Conservation (phyloP, 2,888 invertebrate species). For the Scaeva pyrastri region DNA sequence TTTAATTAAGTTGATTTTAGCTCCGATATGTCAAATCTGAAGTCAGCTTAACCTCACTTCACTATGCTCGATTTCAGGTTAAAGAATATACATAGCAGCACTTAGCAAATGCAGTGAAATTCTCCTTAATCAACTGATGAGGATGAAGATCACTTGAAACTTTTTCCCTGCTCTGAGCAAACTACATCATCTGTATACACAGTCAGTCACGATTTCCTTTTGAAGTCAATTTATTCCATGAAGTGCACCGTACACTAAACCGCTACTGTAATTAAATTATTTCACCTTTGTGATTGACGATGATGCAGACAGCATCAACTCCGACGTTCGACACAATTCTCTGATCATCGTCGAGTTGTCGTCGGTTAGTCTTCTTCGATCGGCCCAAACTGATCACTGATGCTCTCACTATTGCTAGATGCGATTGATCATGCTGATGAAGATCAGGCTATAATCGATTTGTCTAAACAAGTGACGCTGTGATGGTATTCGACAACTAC, state of each 20-base stretch:
- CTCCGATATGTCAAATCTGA: too few relatives aligned
- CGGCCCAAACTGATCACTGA: slow-evolving; percentile 20
- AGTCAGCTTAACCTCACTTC: too few relatives aligned
- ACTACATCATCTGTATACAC: slow-evolving; percentile 33
- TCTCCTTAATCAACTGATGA: background rate
- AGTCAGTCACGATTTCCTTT: slow-evolving; percentile 71
- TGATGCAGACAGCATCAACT: slow-evolving; percentile 49
- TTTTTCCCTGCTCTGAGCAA: slow-evolving; percentile 24
- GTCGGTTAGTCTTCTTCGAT: background rate
- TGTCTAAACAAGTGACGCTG: slow-evolving; percentile 51
- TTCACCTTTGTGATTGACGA: slow-evolving; percentile 66
- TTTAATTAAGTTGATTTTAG: too few relatives aligned
- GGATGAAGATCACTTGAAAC: slow-evolving; percentile 17
- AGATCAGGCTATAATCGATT: slow-evolving; percentile 74
- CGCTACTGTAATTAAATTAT: slow-evolving; percentile 73
- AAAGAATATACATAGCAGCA: too few relatives aligned
- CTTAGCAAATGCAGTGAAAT: background rate
- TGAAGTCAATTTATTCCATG: slow-evolving; percentile 68
- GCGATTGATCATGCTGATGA: slow-evolving; percentile 37
- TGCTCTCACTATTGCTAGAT: slow-evolving; percentile 29
- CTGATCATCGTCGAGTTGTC: slow-evolving; percentile 35
- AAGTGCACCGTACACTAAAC: slow-evolving; percentile 66
- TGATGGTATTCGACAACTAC: slow-evolving; percentile 10
- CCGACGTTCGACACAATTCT: slow-evolving; percentile 28
- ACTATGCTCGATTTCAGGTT: too few relatives aligned